phyloP scores from a whole-genome alignment of 2,888 invertebrate species.

The Microdon myrmicae region DNA sequence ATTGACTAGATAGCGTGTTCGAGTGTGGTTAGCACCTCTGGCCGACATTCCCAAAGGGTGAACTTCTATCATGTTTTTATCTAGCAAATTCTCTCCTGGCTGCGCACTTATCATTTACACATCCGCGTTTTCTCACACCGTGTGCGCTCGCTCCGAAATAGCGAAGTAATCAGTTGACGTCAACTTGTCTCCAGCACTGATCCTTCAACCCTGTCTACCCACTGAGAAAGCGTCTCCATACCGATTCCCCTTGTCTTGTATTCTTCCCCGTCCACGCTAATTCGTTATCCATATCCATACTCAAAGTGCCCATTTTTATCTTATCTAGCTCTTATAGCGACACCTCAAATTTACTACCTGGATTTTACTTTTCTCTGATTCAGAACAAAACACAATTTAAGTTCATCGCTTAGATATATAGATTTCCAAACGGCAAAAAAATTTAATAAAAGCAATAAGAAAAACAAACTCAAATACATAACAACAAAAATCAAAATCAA shows the following conservation, averaged over 20 bases:
- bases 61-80: no score
- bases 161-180: conserved; percentile 27
- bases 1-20: no score
- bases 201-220: no score
- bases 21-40: conserved; percentile 42
- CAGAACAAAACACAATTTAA: no score
- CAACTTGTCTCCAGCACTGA: conserved; percentile 20
- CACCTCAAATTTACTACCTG: conserved; percentile 38
- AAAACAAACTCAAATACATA: conserved; percentile 55
- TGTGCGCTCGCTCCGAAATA: conserved; percentile 28
- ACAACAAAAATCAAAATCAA: conserved; percentile 53
- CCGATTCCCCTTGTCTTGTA: no score
- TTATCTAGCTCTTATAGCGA: conserved; percentile 45
- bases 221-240: no score
- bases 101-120: conserved; percentile 14
- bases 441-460: no score
- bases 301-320: conserved; percentile 43
- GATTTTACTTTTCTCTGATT: conserved; percentile 18
- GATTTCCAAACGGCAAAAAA: not conserved
- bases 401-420: no score
- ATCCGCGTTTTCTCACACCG: conserved; percentile 17
- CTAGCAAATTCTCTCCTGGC: no score
- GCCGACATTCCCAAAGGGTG: conserved; percentile 44
- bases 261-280: no score
- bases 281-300: conserved; percentile 25